A percentile compares a stretch with the other conserved stretches of the same genome.
Conservation (phyloP, 2,888 invertebrate genomes). For the Cacoxenus indagator region DNA sequence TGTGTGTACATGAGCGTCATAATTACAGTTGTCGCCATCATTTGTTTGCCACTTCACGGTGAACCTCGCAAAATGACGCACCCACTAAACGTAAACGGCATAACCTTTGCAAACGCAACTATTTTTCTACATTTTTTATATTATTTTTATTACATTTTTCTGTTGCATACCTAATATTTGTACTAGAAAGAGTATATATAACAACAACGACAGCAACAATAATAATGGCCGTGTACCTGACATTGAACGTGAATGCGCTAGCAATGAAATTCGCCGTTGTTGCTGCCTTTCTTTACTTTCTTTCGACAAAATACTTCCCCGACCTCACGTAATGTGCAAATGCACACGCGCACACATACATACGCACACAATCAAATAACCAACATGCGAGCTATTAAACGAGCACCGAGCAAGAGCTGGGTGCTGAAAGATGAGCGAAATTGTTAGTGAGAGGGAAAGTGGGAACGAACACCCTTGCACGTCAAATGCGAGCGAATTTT, state of each 20-base stretch:
- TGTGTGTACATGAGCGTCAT: too few species aligned
- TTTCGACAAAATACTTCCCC: constrained; percentile 21
- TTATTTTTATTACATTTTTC: constrained; percentile 8
- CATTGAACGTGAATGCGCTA: constrained; percentile 58
- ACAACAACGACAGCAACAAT: constrained; percentile 30
- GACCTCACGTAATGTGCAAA: constrained; percentile 13
- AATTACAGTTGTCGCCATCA: background rate
- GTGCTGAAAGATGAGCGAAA: background rate
- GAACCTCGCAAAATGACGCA: background rate
- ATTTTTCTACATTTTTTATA: background rate
- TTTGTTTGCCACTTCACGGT: constrained; percentile 1
- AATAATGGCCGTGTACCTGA: constrained; percentile 52
- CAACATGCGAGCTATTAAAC: too few species aligned
- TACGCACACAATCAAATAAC: background rate
- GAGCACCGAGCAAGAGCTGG: too few species aligned
- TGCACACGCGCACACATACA: too few species aligned
- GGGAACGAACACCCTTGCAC: too few species aligned
- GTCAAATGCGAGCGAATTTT: constrained; percentile 18
- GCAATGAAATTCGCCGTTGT: constrained; percentile 48
- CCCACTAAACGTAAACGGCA: background rate
- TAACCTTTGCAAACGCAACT: constrained; percentile 36
- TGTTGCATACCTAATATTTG: constrained; percentile 22
- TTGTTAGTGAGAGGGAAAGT: constrained; percentile 18
- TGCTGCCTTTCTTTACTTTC: constrained; percentile 27
- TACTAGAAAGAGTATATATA: too few species aligned